Base-by-base conservation (phyloP, 2,888 invertebrate species). In the Hemicrepidius hirtus region DNA sequence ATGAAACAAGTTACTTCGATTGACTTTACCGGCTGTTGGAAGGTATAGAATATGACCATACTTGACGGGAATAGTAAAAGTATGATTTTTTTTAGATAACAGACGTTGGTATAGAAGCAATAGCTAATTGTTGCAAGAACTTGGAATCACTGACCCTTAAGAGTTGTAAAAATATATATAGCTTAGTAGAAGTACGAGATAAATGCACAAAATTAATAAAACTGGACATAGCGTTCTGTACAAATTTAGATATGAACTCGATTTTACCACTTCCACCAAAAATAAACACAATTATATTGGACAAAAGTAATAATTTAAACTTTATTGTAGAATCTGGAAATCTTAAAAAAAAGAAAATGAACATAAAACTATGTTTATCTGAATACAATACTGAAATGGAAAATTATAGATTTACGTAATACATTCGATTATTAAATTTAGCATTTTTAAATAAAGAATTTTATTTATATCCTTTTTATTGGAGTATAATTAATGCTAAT, bases 21-120 rank as follows among this genome's bases (percentile, higher is more conserved):
- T 35, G 80, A 82, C 74, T 78, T 82, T 18, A 76, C 78, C 13
- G 79, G 78, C 35, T 81, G 81, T 62, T 78, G 77, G 71, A 76
- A 77, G 71, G 78, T 80, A 64, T 63, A 35, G 7, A 24, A 3
- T 20, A 18, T 50, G 5, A 9, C 21, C 16, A 44, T 16, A 44
- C 10, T 37, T 37, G 37, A 6, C 10, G 10, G 9, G 37, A 37
- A 10, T 3, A 37, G 10, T n/a, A 7, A 3, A 16, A 53, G 53
- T 65, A 67, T 67, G 16, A 63, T 49, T 12, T 13, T 46, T 35
- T 69, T 53, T 41, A 80, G 80, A 66, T 80, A 57, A 71, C 68
- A 20, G 77, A 80, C 59, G 46, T 44, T 41, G 78, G 76, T 55
- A 41, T 81, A 18, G 71, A 74, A 64, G 73, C 75, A n/a, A 75